A percentile compares a stretch with the other conserved stretches of the same genome.
Conservation (phyloP, 2,888 invertebrate species). For the Brachyopa scutellaris region DNA sequence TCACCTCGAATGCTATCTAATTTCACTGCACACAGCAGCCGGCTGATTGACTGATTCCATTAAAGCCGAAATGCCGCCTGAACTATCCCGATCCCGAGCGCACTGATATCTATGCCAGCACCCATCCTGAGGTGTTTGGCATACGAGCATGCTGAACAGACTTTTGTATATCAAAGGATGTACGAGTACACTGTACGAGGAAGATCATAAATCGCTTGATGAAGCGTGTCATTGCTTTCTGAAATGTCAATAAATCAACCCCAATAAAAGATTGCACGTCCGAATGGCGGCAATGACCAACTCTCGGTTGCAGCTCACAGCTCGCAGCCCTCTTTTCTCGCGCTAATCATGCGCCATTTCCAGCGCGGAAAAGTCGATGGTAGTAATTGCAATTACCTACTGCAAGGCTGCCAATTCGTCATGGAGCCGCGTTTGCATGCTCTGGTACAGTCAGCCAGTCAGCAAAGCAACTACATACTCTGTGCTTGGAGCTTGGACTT, state of each 20-base stretch:
- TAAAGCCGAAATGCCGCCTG: conserved; percentile 53
- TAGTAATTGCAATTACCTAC: conserved; percentile 72
- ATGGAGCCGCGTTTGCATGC: conserved; percentile 53
- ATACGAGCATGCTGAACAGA: background rate
- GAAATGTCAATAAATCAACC: conserved; percentile 72
- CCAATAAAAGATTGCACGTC: conserved; percentile 70
- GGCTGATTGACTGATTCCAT: conserved; percentile 58
- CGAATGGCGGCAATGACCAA: conserved; percentile 32
- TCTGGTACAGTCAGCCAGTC: conserved; percentile 4
- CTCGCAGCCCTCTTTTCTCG: background rate
- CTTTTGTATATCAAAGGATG: conserved; percentile 41
- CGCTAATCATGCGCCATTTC: conserved; percentile 64
- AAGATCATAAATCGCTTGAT: conserved; percentile 61
- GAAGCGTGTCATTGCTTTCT: conserved; percentile 72
- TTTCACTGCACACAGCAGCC: conserved; percentile 26
- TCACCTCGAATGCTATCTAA: conserved; percentile 42
- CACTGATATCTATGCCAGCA: background rate
- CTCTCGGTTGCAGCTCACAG: background rate
- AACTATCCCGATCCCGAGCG: conserved; percentile 3
- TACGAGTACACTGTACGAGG: too few species aligned
- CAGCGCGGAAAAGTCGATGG: conserved; percentile 63
- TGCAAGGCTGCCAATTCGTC: conserved; percentile 67
- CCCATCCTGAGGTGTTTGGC: conserved; percentile 1
- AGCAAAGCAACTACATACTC: background rate
- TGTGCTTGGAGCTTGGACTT: conserved; percentile 18